Percentiles rank a stretch among this genome's conserved stretches.
Conservation (phyloP, 2,797 vertebrate genomes). For the Mionectes olivaceus region DNA sequence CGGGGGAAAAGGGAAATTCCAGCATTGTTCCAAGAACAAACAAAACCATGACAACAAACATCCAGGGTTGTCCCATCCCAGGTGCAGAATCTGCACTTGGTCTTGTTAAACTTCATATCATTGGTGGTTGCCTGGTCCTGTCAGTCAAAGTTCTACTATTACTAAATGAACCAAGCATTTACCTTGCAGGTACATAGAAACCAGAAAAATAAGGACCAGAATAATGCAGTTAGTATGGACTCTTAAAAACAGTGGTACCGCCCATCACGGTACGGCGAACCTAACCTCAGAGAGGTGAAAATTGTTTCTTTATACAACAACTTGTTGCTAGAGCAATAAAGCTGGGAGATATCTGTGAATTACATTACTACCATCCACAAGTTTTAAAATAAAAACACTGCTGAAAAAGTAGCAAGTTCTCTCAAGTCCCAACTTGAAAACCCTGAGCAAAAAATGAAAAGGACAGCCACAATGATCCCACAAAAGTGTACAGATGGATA, state of each 20-base stretch:
- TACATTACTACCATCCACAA: neutral
- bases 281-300: neutral
- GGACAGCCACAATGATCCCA: neutral
- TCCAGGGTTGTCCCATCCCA: too few relatives aligned
- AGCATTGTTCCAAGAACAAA: too few relatives aligned
- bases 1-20: too few relatives aligned
- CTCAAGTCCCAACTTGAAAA: neutral
- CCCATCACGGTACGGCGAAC: neutral
- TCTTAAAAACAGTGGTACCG: neutral
- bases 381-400: slow-evolving; percentile 4
- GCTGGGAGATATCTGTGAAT: neutral
- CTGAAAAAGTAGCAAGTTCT: neutral
- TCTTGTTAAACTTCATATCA: neutral
- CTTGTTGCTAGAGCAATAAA: slow-evolving; percentile 14
- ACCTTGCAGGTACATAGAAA: neutral
- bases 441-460: neutral
- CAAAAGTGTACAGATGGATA: neutral
- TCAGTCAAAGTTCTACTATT: neutral
- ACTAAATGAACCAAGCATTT: neutral
- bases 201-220: neutral
- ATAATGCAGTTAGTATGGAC: neutral
- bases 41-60: too few relatives aligned
- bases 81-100: neutral
- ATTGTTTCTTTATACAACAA: neutral
- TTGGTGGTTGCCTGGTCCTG: neutral